These are phyloP conservation scores for Hylyphantes graminicola DNA, from an alignment of 1,140 invertebrate species.

Conservation along the genomic window DNA sequence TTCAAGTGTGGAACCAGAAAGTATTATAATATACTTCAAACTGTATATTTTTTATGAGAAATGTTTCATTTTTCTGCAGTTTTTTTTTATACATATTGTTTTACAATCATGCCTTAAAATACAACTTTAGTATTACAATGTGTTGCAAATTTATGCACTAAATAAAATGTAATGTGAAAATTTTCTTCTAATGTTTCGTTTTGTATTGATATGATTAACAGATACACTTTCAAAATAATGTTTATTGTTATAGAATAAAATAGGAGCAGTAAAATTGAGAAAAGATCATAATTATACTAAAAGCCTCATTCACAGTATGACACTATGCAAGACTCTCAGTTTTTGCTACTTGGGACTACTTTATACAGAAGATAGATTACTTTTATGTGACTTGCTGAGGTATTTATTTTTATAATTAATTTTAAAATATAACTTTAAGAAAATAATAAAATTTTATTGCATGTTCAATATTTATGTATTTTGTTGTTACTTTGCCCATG, in stretches of 20 bases:
- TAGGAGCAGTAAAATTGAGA: neutral
- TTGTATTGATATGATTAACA: neutral
- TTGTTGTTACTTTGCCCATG: too few relatives aligned
- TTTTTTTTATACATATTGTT: too few relatives aligned
- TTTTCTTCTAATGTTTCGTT: neutral
- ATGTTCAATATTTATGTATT: neutral
- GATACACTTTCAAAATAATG: neutral
- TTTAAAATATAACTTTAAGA: neutral
- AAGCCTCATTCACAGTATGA: neutral
- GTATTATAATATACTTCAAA: too few relatives aligned
- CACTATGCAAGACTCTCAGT: conserved; percentile 11
- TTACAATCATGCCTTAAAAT: too few relatives aligned
- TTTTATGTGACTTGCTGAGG: conserved; percentile 22
- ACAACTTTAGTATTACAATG: too few relatives aligned
- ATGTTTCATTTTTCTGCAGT: too few relatives aligned
- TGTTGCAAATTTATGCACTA: neutral
- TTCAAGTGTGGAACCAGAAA: too few relatives aligned
- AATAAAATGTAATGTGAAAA: neutral
- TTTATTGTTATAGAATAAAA: neutral
- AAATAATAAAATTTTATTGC: neutral
- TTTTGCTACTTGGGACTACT: conserved; percentile 34
- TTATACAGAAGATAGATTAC: conserved; percentile 17
- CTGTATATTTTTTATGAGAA: too few relatives aligned
- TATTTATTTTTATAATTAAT: neutral
- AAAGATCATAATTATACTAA: neutral